Base-by-base conservation (phyloP, 1,140 invertebrate genomes). In the Harpegnathos saltator region DNA sequence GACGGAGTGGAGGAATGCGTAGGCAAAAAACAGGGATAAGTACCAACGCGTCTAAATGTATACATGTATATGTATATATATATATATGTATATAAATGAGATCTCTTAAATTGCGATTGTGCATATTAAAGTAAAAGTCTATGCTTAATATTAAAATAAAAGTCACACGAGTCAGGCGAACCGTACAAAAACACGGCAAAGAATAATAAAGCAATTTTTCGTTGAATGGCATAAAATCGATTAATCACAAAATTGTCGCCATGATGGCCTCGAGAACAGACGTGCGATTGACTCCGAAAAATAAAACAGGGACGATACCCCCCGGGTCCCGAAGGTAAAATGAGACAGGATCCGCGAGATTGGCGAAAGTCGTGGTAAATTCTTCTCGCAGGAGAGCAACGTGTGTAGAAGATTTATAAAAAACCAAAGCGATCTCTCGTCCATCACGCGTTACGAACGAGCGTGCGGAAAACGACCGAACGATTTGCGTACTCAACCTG, bases 401-500 rank as follows among this genome's bases (percentile, higher is more conserved):
- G 22, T 11, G 73, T 66, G 7, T 61, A 68, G 17, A 66, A 69
- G 58, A 65, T 52, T 85, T 73, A 54, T 75, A 74, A 85, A n/a
- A 44, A 88, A 72, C 62, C 58, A 83, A 81, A 85, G 58, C 22
- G 56, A 61, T 62, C 58, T 83, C 33, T 44, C 38, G 38, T 44
- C 38, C 38, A 5, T 33, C 68, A n/a, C 15, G 52, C 29, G 22
- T 87, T 54, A 14, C 59, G 66, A 22, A 62, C 58, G 33, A 29
- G 59, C 50, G n/a, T 62, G 72, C 52, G 33, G 0, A 58, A 65
- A 29, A 29, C 38, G 52, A 14, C 1, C n/a, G 50, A 48, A 65
- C 48, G 82, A 59, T 38, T 52, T 66, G n/a, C 84, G 59, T 84
- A 91, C 87, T 94, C 91, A 94, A 90, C 92, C 93, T 84, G 92